phyloP scores from a whole-genome alignment of 2,113 vertebrate species.

The Enhydra lutris region DNA sequence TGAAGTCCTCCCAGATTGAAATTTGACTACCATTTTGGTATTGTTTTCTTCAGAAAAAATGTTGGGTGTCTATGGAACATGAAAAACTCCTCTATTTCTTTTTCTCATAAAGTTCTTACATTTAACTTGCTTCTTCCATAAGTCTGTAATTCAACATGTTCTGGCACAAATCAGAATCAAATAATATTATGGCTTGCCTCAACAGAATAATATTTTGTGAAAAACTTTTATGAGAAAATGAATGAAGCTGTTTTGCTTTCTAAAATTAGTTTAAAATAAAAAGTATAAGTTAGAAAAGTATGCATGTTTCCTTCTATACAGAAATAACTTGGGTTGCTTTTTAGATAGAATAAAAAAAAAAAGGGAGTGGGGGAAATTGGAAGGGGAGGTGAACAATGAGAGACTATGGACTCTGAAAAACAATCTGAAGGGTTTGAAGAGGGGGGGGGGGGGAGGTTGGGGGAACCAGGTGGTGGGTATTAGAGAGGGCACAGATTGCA shows the following conservation, averaged over 20 bases:
- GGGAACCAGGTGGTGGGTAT: no score
- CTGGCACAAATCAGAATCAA: neutral
- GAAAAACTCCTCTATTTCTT: neutral
- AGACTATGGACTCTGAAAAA: no score
- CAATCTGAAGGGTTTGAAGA: no score
- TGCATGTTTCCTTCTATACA: neutral
- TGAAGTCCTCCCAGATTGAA: neutral
- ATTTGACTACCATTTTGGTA: neutral
- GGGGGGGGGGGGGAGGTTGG: no score
- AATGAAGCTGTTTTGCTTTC: neutral
- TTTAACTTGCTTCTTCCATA: neutral
- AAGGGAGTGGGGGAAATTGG: no score
- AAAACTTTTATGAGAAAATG: neutral
- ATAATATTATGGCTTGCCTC: neutral
- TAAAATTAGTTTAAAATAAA: neutral
- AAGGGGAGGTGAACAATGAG: no score
- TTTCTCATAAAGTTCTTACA: neutral
- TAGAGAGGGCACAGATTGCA: no score
- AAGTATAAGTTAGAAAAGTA: neutral
- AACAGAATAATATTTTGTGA: neutral
- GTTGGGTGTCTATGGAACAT: neutral
- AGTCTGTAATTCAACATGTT: neutral
- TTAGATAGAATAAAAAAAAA: neutral
- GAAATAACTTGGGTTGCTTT: neutral
- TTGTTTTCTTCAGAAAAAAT: neutral